These are phyloP conservation scores for Gambelia wislizenii DNA, from an alignment of 2,797 vertebrate genomes.

Conservation along the genomic window DNA sequence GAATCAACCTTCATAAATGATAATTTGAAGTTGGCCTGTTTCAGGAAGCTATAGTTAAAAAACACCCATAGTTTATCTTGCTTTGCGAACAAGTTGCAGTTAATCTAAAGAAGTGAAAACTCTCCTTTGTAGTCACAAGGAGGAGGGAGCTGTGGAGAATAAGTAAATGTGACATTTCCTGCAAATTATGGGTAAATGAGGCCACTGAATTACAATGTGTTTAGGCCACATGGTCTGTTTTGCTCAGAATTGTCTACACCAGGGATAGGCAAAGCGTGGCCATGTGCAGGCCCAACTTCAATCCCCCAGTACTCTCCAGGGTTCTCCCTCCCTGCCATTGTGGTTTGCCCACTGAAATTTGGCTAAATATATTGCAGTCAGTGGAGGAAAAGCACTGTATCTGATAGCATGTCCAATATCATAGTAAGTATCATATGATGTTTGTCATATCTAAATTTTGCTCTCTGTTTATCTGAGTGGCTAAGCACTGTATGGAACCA, in stretches of 20 bases:
- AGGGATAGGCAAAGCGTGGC: too few species aligned
- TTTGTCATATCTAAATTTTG: background rate
- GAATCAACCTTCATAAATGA: background rate
- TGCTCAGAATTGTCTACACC: background rate
- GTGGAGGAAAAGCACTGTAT: too few species aligned
- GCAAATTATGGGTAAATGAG: background rate
- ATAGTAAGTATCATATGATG: too few species aligned
- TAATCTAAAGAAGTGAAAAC: too few species aligned
- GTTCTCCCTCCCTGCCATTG: too few species aligned
- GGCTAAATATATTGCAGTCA: too few species aligned
- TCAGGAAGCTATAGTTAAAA: background rate
- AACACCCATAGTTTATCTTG: background rate
- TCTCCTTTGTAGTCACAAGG: too few species aligned
- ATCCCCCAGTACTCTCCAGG: too few species aligned
- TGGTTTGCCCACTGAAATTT: too few species aligned
- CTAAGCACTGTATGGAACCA: constrained; percentile 33
- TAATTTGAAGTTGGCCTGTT: background rate
- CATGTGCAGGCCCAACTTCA: too few species aligned
- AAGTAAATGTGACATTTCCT: background rate
- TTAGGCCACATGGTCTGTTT: background rate
- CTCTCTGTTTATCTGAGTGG: constrained; percentile 24
- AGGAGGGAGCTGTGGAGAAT: too few species aligned
- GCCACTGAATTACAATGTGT: background rate
- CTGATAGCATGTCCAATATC: too few species aligned
- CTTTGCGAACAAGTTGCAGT: background rate